Conservation (phyloP, 1,140 invertebrate genomes). For the Copidosoma floridanum region DNA sequence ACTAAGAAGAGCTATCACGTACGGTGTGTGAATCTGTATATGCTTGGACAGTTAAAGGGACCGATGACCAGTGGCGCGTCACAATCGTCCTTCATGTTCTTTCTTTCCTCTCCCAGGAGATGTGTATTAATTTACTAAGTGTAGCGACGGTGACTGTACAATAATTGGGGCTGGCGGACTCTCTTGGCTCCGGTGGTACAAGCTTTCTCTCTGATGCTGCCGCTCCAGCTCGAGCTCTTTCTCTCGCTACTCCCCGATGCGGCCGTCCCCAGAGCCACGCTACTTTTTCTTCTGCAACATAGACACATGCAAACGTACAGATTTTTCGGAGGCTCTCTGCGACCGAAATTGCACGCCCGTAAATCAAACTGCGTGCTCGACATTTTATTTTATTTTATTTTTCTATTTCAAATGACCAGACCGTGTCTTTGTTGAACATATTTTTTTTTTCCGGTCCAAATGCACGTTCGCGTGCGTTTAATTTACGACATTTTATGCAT, state of each 20-base stretch:
- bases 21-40: no score
- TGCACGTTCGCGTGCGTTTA: no score
- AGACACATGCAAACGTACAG: conserved; percentile 11
- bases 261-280: neutral
- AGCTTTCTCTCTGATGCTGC: neutral
- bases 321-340: no score
- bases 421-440: no score
- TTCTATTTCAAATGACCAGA: no score
- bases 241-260: conserved; percentile 9
- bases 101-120: conserved; percentile 18
- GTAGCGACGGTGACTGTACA: conserved; percentile 34
- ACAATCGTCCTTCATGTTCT: no score
- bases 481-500: neutral
- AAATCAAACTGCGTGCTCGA: neutral
- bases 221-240: neutral
- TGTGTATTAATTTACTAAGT: conserved; percentile 29
- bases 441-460: no score
- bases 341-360: neutral
- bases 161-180: conserved; percentile 15
- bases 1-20: no score
- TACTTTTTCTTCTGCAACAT: conserved; percentile 16
- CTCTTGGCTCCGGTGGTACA: neutral
- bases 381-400: neutral
- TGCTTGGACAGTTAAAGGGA: no score
- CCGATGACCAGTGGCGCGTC: no score